These are phyloP conservation scores for Mus pahari DNA, from an alignment of 2,113 vertebrate species.

Conservation along the genomic window DNA sequence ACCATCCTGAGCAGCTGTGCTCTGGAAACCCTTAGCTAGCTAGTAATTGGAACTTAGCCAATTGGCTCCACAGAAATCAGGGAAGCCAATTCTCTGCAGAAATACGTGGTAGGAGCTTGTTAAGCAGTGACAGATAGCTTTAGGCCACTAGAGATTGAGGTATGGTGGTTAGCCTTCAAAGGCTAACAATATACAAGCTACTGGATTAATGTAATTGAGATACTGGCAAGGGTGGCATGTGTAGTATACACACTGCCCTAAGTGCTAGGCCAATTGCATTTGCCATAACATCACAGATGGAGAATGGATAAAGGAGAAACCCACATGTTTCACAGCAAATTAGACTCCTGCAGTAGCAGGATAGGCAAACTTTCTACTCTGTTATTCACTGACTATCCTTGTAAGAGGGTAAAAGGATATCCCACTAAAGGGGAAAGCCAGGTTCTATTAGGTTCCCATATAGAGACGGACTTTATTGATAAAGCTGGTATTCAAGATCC, in stretches of 20 bases:
- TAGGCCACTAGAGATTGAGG: background rate
- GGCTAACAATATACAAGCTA: slow-evolving; percentile 10
- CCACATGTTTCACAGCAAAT: background rate
- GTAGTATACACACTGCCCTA: background rate
- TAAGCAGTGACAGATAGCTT: background rate
- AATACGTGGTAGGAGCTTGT: background rate
- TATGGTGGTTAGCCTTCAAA: background rate
- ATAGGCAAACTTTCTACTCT: background rate
- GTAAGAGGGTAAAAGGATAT: background rate
- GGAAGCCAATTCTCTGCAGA: background rate
- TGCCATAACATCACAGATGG: background rate
- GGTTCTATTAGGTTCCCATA: background rate
- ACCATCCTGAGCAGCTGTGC: background rate
- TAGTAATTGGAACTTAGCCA: background rate
- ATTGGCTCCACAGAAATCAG: background rate
- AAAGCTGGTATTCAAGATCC: background rate
- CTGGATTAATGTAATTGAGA: background rate
- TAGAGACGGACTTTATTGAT: background rate
- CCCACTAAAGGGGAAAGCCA: background rate
- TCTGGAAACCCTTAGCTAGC: background rate
- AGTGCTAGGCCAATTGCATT: background rate
- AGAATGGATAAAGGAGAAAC: background rate
- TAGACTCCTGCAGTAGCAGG: background rate
- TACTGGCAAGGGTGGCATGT: background rate
- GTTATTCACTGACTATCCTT: background rate